A percentile compares a stretch with the other conserved stretches of the same genome.
Conservation (phyloP, 2,113 vertebrate species). For the Phylloscopus whistleri region DNA sequence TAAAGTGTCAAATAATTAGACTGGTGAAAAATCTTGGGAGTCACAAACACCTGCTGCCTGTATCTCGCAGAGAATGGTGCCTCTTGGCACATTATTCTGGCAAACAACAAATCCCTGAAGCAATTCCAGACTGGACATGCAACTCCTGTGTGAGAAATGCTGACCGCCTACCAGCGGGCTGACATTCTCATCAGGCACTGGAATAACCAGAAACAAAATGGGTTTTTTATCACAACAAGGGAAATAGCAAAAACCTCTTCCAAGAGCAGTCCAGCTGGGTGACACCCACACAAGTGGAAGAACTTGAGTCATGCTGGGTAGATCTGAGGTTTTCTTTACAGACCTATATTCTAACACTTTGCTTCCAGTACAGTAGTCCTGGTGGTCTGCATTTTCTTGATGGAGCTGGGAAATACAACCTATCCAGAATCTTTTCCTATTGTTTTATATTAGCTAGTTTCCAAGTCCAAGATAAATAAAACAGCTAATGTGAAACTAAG, state of each 20-base stretch:
- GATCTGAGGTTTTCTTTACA: not conserved
- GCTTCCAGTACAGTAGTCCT: slow-evolving; percentile 36
- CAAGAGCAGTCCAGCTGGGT: slow-evolving; percentile 8
- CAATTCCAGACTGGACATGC: not conserved
- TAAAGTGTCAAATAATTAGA: not conserved
- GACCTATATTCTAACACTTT: not conserved
- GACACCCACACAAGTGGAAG: slow-evolving; percentile 47
- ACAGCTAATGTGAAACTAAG: slow-evolving; percentile 44
- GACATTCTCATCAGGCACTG: not conserved
- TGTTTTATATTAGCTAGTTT: slow-evolving; percentile 37
- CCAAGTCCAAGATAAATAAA: slow-evolving; percentile 63
- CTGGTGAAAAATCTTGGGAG: not conserved
- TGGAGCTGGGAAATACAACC: slow-evolving; percentile 38
- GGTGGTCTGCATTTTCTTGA: slow-evolving; percentile 39
- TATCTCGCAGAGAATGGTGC: not conserved
- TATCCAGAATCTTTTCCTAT: slow-evolving; percentile 42
- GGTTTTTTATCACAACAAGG: not conserved
- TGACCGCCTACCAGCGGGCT: not conserved
- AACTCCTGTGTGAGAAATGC: not conserved
- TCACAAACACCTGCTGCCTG: not conserved
- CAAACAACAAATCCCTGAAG: not conserved
- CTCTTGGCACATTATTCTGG: not conserved
- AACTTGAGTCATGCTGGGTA: slow-evolving; percentile 10
- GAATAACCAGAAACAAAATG: not conserved
- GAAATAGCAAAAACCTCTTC: slow-evolving; percentile 22